These are phyloP conservation scores for Latrodectus elegans DNA, from an alignment of 2,888 invertebrate species.

Conservation along the genomic window DNA sequence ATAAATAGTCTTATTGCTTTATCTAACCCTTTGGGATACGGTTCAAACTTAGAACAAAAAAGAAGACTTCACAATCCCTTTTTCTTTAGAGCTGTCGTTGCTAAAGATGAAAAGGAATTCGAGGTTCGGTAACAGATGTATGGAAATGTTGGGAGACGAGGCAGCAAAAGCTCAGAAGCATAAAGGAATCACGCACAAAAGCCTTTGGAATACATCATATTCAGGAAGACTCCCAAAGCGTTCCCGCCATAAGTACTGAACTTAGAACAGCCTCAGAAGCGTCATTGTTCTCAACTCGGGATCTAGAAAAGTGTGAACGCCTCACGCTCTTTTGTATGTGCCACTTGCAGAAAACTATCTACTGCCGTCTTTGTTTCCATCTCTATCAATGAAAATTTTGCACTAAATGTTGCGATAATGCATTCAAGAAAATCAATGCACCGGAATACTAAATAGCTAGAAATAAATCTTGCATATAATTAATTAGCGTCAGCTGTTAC, in stretches of 20 bases:
- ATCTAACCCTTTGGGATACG: too few relatives aligned
- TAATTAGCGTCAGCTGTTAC: slow-evolving; percentile 54
- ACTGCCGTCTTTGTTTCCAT: slow-evolving; percentile 27
- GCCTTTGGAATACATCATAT: neutral
- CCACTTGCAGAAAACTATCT: slow-evolving; percentile 13
- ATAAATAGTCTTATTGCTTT: too few relatives aligned
- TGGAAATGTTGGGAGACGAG: neutral
- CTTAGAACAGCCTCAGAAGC: neutral
- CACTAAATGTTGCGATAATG: slow-evolving; percentile 6
- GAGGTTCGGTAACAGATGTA: slow-evolving; percentile 2
- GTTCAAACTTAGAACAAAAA: neutral
- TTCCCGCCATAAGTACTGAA: neutral
- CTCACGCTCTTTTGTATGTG: slow-evolving; percentile 19
- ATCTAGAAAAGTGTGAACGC: slow-evolving; percentile 19
- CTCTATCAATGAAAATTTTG: slow-evolving; percentile 9
- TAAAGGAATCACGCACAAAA: neutral
- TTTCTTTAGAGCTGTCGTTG: neutral
- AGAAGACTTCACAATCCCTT: neutral
- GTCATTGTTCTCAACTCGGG: neutral
- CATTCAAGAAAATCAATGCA: slow-evolving; percentile 26
- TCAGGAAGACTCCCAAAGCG: neutral
- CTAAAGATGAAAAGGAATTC: neutral
- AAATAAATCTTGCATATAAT: slow-evolving; percentile 45
- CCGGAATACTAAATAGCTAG: slow-evolving; percentile 25
- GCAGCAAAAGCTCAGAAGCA: neutral